A percentile compares a stretch with the other conserved stretches of the same genome.
Evolutionary conservation across 2,888 invertebrate genomes (phyloP).

Genomic region (Oxyteleia sp.): DNA sequence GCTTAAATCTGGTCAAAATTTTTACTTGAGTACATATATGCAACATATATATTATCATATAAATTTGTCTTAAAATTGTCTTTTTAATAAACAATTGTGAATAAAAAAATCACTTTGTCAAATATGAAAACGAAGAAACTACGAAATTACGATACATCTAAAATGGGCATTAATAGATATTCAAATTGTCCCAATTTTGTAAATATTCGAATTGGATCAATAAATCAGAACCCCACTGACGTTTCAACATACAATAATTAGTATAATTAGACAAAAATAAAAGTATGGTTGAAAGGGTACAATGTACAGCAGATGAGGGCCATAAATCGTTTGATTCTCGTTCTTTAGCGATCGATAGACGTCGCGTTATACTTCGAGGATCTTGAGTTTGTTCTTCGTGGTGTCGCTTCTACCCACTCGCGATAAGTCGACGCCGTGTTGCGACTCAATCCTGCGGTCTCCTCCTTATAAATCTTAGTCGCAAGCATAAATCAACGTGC

Average conservation of each 20-base stretch:
- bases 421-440: slow-evolving; percentile 87
- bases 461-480: slow-evolving; percentile 87
- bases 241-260: slow-evolving; percentile 32
- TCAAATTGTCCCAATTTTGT: too few species aligned
- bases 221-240: background rate
- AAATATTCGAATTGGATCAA: background rate
- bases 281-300: slow-evolving; percentile 11
- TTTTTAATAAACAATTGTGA: too few species aligned
- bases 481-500: slow-evolving; percentile 86
- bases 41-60: too few species aligned
- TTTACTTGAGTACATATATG: too few species aligned
- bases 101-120: too few species aligned
- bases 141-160: too few species aligned
- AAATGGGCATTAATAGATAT: too few species aligned
- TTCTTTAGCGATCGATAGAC: slow-evolving; percentile 70
- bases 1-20: too few species aligned
- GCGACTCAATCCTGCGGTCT: slow-evolving; percentile 87
- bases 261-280: slow-evolving; percentile 40
- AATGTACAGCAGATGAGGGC: slow-evolving; percentile 25
- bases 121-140: too few species aligned
- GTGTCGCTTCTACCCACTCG: slow-evolving; percentile 85
- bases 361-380: slow-evolving; percentile 66
- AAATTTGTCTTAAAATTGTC: too few species aligned
- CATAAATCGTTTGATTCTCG: slow-evolving; percentile 63
- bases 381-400: slow-evolving; percentile 68